Evolutionary conservation across 2,888 invertebrate genomes (phyloP).

Genomic region (Aricia artaxerxes): DNA sequence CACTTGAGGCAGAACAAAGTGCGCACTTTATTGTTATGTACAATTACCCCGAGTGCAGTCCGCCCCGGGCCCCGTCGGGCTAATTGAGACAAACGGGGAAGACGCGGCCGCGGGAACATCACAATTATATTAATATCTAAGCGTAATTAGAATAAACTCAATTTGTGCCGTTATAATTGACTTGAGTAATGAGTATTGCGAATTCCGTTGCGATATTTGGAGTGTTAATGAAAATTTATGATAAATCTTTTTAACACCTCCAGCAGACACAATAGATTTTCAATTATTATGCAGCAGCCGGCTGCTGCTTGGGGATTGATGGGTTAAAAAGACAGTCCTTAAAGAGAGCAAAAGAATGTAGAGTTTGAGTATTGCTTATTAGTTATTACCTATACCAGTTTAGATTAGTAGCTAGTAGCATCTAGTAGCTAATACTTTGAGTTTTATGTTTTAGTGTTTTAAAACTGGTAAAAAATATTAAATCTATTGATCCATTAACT

Average conservation of each 20-base stretch:
- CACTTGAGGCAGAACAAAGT: conserved; percentile 37
- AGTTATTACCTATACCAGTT: no score
- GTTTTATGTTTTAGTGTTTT: neutral
- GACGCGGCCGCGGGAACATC: conserved; percentile 54
- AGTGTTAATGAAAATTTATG: neutral
- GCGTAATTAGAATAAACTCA: neutral
- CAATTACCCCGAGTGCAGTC: conserved; percentile 43
- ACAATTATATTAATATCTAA: neutral
- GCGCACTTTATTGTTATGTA: conserved; percentile 28
- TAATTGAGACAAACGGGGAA: conserved; percentile 79
- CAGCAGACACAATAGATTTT: no score
- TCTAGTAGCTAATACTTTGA: neutral
- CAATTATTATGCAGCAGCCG: no score
- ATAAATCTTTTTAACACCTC: no score
- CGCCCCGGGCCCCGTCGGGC: conserved; percentile 64
- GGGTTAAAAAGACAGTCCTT: neutral
- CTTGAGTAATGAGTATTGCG: neutral
- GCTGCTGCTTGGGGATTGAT: no score
- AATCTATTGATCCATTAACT: no score
- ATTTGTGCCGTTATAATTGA: neutral
- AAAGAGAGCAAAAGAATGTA: neutral
- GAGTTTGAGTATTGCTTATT: neutral
- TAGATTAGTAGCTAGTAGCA: no score
- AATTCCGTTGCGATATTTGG: neutral
- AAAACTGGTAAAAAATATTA: neutral